Conservation (phyloP, 1,140 invertebrate genomes). For the Pectinophora gossypiella region DNA sequence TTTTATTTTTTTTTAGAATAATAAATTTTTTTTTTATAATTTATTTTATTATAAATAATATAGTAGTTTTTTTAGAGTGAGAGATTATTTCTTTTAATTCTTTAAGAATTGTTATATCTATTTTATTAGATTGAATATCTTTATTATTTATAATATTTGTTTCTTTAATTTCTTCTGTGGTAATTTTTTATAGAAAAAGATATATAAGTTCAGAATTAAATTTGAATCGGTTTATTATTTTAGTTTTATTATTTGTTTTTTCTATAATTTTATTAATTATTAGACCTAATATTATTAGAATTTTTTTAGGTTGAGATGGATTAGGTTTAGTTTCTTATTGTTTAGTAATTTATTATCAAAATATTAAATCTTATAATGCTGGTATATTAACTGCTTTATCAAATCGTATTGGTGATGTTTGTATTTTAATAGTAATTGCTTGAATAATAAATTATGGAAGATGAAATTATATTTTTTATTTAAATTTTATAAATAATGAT, state of each 20-base stretch:
- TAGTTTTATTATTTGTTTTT: slow-evolving; percentile 79
- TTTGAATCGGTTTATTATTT: slow-evolving; percentile 76
- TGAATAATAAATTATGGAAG: slow-evolving; percentile 75
- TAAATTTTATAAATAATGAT: slow-evolving; percentile 64
- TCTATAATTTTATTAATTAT: slow-evolving; percentile 83
- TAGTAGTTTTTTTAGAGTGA: slow-evolving; percentile 71
- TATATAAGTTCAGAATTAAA: slow-evolving; percentile 76
- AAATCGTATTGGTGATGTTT: slow-evolving; percentile 79
- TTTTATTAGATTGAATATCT: slow-evolving; percentile 78
- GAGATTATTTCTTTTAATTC: slow-evolving; percentile 71
- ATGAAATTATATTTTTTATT: slow-evolving; percentile 73
- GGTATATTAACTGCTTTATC: slow-evolving; percentile 79
- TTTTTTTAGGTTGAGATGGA: slow-evolving; percentile 83
- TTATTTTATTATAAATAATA: slow-evolving; percentile 67
- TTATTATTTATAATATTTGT: slow-evolving; percentile 77
- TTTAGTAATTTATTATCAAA: slow-evolving; percentile 81
- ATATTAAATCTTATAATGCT: slow-evolving; percentile 76
- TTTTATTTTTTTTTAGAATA: too few relatives aligned
- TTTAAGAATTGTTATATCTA: slow-evolving; percentile 62
- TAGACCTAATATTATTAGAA: slow-evolving; percentile 79
- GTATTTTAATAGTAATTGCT: slow-evolving; percentile 75
- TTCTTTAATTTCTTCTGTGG: slow-evolving; percentile 78
- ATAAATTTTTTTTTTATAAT: slow-evolving; percentile 48
- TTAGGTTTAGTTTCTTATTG: slow-evolving; percentile 81
- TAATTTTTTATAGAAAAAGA: slow-evolving; percentile 77